Conservation (phyloP, 2,797 vertebrate species). For the Mormyrops boulengeri region DNA sequence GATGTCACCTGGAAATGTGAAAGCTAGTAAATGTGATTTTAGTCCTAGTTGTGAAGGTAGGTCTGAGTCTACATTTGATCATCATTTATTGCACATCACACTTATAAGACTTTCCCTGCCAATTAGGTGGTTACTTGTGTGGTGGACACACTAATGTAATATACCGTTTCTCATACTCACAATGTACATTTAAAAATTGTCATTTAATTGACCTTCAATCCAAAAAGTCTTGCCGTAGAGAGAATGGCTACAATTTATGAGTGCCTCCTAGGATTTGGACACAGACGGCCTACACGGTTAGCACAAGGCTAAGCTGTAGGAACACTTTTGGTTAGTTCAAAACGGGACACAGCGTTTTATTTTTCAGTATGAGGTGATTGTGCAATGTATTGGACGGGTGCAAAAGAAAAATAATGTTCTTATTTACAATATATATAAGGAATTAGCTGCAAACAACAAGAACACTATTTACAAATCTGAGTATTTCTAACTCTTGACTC, state of each 20-base stretch:
- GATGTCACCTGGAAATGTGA: background rate
- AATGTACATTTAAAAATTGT: background rate
- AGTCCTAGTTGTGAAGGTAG: background rate
- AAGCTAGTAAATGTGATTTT: background rate
- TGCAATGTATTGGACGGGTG: background rate
- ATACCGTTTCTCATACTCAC: background rate
- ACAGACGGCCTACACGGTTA: background rate
- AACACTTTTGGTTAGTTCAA: background rate
- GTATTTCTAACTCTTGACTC: background rate
- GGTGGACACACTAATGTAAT: background rate
- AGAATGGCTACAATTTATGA: background rate
- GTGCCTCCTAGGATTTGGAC: background rate
- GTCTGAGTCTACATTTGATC: background rate
- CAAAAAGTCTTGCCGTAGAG: background rate
- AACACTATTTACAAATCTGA: too few relatives aligned
- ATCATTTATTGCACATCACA: background rate
- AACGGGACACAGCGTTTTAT: background rate
- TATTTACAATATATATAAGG: background rate
- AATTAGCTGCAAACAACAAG: background rate
- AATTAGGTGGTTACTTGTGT: background rate
- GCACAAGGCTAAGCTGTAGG: background rate
- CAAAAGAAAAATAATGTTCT: background rate
- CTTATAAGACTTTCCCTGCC: background rate
- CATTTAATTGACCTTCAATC: background rate
- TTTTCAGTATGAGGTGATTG: background rate